Evolutionary conservation across 1,140 invertebrate species (phyloP).

Genomic region (Heliconius eleuchia): DNA sequence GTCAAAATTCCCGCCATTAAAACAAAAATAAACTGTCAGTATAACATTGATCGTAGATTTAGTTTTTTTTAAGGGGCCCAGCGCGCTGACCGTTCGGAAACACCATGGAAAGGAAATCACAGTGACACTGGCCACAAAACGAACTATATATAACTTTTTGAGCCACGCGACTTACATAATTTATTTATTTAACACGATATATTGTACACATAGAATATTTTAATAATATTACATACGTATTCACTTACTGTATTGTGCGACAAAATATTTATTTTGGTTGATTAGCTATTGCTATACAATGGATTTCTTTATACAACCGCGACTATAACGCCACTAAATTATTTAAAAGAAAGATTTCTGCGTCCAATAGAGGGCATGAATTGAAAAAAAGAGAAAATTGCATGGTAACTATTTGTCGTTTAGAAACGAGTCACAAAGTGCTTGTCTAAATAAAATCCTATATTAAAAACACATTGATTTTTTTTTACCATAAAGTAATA

Average conservation of each 20-base stretch:
- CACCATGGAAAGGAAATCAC: constrained; percentile 52
- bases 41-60: neutral
- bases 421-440: constrained; percentile 12
- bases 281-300: constrained; percentile 15
- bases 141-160: constrained; percentile 10
- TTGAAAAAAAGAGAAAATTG: neutral
- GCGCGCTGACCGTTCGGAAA: constrained; percentile 55
- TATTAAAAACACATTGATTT: neutral
- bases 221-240: constrained; percentile 36
- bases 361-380: neutral
- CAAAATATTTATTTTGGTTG: constrained; percentile 1
- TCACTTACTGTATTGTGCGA: constrained; percentile 35
- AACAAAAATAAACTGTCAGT: neutral
- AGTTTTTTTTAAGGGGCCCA: neutral
- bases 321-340: constrained; percentile 31
- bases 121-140: constrained; percentile 32
- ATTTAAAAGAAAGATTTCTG: neutral
- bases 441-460: constrained; percentile 3
- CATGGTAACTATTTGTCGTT: constrained; percentile 12
- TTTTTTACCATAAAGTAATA: neutral
- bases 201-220: constrained; percentile 12
- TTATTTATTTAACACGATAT: constrained; percentile 8
- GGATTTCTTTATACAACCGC: constrained; percentile 13
- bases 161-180: constrained; percentile 27
- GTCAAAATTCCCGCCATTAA: constrained; percentile 9